A percentile compares a stretch with the other conserved stretches of the same genome.
These are phyloP conservation scores for Teleiodes luculella DNA, from an alignment of 2,888 invertebrate species.

Conservation along the genomic window DNA sequence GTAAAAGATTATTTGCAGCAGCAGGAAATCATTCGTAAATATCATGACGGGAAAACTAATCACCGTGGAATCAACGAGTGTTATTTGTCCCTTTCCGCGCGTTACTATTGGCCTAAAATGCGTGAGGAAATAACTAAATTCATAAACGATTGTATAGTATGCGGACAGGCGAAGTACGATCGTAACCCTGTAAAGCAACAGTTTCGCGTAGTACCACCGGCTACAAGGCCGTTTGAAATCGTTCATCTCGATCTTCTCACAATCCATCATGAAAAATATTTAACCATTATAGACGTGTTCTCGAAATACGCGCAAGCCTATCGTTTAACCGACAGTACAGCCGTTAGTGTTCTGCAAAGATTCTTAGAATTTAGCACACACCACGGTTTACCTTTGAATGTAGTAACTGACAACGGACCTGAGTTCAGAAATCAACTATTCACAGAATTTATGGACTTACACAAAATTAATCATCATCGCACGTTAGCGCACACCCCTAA, in stretches of 20 bases:
- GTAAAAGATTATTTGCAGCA: not conserved
- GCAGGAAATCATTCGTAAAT: conserved; percentile 9
- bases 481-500: conserved; percentile 21
- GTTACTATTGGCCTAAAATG: no score
- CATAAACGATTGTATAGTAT: not conserved
- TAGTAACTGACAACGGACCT: conserved; percentile 22
- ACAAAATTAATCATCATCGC: conserved; percentile 23
- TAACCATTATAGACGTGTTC: conserved; percentile 21
- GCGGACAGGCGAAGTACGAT: conserved; percentile 17
- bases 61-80: conserved; percentile 20
- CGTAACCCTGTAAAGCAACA: conserved; percentile 21
- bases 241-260: conserved; percentile 22
- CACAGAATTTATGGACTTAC: conserved; percentile 19
- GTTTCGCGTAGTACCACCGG: conserved; percentile 21
- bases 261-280: conserved; percentile 15
- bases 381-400: conserved; percentile 19
- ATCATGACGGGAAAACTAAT: conserved; percentile 20
- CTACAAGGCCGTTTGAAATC: conserved; percentile 23
- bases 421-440: conserved; percentile 24
- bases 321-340: conserved; percentile 18
- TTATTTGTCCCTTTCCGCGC: not conserved
- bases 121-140: not conserved
- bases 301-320: conserved; percentile 10
- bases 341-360: conserved; percentile 18
- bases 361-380: conserved; percentile 19